Base-by-base conservation (phyloP, 2,888 invertebrate species). In the Chrysomela aeneicollis region DNA sequence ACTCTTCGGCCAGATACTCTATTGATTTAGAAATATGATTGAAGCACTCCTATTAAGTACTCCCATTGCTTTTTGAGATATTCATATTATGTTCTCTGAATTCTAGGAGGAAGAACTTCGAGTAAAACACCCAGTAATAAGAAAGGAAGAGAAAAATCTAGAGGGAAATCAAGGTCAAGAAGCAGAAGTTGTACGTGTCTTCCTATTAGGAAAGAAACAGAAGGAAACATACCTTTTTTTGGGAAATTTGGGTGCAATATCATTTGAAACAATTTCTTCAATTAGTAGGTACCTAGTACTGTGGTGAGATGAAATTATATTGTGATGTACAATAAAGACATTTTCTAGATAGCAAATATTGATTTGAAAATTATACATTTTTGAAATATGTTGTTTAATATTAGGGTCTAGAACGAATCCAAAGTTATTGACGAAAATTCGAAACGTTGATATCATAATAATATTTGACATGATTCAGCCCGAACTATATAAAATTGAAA, bases 231-330 rank as follows among this genome's bases (percentile, higher is more conserved):
- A 1, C 57, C 57, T 15, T 26, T 57, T 26, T 30, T 17, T 15
- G 8, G 17, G 15, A 57, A 57, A 26, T 57, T 57, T 21, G 15
- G 5, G 19, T 57, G 57, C 18, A 57, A 21, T 10, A 57, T 57
- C 22, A 26, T 57, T 18, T 57, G 46, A 57, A 54, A 42, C n/a
- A 42, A 35, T 21, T 30, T 19, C 17, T 47, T 2, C 19, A 19
- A 21, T 49, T 6, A 21, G 49, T 21, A 12, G 22, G 19, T 21
- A 49, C n/a, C 1, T 49, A 49, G n/a, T 21, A 21, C 22, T 2
- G 17, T 19, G 17, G 9, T 22, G 8, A n/a, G n/a, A 21, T 19
- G 21, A 49, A 49, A 49, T 49, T 21, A 47, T 17, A 3, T 21
- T 19, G 49, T 21, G 19, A 49, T 9, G 19, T 19, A 49, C 19